phyloP scores from a whole-genome alignment of 1,140 invertebrate genomes.

The Papilio aristodemus region DNA sequence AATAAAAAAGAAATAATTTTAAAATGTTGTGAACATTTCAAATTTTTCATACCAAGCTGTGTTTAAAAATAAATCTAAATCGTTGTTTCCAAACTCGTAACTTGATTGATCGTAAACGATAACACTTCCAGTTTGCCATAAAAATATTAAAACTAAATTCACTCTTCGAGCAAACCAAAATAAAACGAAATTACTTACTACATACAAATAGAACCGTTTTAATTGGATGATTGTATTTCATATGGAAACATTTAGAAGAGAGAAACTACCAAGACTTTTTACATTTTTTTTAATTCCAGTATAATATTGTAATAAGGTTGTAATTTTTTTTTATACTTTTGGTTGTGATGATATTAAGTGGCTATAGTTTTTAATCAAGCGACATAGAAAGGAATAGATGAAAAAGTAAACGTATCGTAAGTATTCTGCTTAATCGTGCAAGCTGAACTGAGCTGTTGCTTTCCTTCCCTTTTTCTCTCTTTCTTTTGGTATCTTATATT shows the following conservation, averaged over 20 bases:
- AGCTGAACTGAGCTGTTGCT: no score
- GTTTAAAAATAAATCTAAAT: slow-evolving; percentile 7
- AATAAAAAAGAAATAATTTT: neutral
- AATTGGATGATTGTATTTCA: neutral
- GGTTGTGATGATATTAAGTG: no score
- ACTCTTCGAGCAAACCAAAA: slow-evolving; percentile 8
- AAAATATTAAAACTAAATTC: slow-evolving; percentile 13
- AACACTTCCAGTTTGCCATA: slow-evolving; percentile 3
- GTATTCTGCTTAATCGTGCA: no score
- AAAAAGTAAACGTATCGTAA: no score
- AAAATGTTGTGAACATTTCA: neutral
- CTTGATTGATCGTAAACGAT: slow-evolving; percentile 12
- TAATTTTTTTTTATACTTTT: no score
- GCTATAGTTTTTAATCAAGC: no score
- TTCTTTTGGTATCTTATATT: neutral
- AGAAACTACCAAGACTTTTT: neutral
- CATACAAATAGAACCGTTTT: neutral
- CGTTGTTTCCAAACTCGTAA: slow-evolving; percentile 15
- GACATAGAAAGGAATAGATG: no score
- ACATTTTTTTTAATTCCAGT: no score
- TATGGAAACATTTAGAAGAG: neutral
- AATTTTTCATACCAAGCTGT: slow-evolving; percentile 8
- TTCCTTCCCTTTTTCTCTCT: no score
- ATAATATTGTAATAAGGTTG: no score
- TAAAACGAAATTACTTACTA: no score